Evolutionary conservation across 2,888 invertebrate genomes (phyloP).

Genomic region (Asteroscopus sphinx): DNA sequence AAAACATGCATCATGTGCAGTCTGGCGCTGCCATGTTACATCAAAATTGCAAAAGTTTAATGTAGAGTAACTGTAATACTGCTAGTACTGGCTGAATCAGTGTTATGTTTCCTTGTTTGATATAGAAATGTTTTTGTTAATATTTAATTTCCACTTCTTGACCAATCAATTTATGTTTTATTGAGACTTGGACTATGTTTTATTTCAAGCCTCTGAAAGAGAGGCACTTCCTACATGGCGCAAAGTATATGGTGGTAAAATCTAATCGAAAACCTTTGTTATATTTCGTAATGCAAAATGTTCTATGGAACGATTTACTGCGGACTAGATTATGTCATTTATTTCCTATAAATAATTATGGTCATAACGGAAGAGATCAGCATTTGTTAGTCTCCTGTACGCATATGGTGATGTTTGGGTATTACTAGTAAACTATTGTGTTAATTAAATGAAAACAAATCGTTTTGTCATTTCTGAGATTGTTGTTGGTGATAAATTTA

Average conservation of each 20-base stretch:
- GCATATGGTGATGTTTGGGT: constrained; percentile 3
- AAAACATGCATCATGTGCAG: constrained; percentile 59
- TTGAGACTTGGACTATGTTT: too few species aligned
- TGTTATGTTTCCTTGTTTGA: not conserved
- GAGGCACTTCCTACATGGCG: too few species aligned
- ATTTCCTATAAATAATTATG: constrained; percentile 75
- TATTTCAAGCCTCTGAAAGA: too few species aligned
- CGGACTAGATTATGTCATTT: constrained; percentile 36
- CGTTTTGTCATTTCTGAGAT: not conserved
- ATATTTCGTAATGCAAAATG: not conserved
- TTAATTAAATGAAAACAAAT: constrained; percentile 6
- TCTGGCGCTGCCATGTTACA: constrained; percentile 41
- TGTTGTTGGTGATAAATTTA: too few species aligned
- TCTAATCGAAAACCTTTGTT: not conserved
- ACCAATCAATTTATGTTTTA: too few species aligned
- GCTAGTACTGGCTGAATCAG: not conserved
- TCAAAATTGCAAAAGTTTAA: constrained; percentile 44
- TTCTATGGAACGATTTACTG: constrained; percentile 12
- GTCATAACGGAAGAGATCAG: constrained; percentile 74
- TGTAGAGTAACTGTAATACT: constrained; percentile 13
- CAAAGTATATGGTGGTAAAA: too few species aligned
- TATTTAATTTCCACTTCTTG: too few species aligned
- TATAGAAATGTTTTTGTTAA: too few species aligned
- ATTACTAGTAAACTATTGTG: constrained; percentile 1
- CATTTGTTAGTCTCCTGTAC: constrained; percentile 21